Evolutionary conservation across 1,140 invertebrate species (phyloP), one percentile per base, ranked within the genome.

Genomic region (Trichonephila clavata): DNA sequence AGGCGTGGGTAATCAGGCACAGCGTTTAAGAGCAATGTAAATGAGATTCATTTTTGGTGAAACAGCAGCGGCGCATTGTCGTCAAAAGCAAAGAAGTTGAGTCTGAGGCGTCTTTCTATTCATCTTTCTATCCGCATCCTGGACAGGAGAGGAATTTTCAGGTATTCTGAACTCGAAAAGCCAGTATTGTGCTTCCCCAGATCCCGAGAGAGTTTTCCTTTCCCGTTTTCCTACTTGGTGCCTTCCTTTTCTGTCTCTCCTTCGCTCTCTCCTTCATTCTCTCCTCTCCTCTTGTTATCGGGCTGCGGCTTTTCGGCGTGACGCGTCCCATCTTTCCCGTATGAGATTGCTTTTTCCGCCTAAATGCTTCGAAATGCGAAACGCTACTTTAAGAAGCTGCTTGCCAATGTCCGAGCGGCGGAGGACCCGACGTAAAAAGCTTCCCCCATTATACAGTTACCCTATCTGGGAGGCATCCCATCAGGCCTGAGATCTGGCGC

Each of bases 131-230:
- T 71, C 68, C 27, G 92, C 63, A 87, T 92, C 60, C 60, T 24
- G 80, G 63, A 50, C 65, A 92, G 50, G 50, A 50, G 50, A 50
- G 50, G 50, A 50, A 92, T 93, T 93, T 93, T 93, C 92, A 93
- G 92, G 92, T 93, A 93, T 81, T 93, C 92, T 93, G 92, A 93
- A 93, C 92, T 87, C 92, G 92, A 93, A 93, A 93, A 93, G 92
- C 92, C 84, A 32, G 92, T 21, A 32, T 24, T 57, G 18, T 63
- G 61, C 65, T 65, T 59, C 24, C 10, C 16, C 57, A 86, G 59
- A 81, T 84, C 92, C 68, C 84, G 3, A 32, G 92, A 87, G 68
- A 84, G 32, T 27, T 39, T 50, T 50, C 68, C 71, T 80, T 60
- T 50, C 50, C 50, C 50, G 50, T 50, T 50, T 50, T 50, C 50